Base-by-base conservation (phyloP, 2,797 vertebrate genomes). In the Manis crassicaudata region DNA sequence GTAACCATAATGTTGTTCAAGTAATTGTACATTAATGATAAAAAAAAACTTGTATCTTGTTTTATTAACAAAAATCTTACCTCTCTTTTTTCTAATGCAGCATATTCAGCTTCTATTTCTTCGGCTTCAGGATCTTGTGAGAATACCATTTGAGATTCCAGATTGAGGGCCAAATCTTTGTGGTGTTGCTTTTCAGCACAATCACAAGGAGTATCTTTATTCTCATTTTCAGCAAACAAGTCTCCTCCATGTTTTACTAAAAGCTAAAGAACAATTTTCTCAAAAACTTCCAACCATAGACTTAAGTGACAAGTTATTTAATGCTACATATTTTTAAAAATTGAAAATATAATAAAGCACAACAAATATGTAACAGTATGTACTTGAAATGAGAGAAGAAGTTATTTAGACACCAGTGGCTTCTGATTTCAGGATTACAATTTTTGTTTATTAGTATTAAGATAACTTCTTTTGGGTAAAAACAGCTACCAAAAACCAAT, bases 111-210 rank as follows among this genome's bases (percentile, higher is more conserved):
- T 98, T 99, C 99, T 94, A 99, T 99, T 97, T 99, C 99, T 98
- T 99, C 99, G 67, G 99, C 99, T 97, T 99, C 99, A 5, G 99
- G 99, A 98, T 99, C 99, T 97, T 99, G 99, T 88, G 99, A 99
- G 98, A 99, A 99, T 96, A 99, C 99, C 99, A 99, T 99, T 98
- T 99, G 99, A 94, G 99, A 99, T 98, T 99, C 99, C 98, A 99
- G 98, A 98, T 99, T 99, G 82, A 99, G 99, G 88, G 99, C 99
- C 98, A 99, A 97, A 95, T 99, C 99, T 98, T 99, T 99, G 98
- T 99, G 99, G 98, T 99, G 99, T 93, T 99, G 99, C 97, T 99
- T 99, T 98, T 99, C 99, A 40, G 99, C 99, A 98, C 99, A 99
- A 98, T 99, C 99, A 98, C 99, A 99, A 40, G 99, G 99, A 85